Evolutionary conservation across 30 jellyfish, hydroid and myxozoan genomes (phyloP).

Genomic region (Chrysaora quinquecirrha): DNA sequence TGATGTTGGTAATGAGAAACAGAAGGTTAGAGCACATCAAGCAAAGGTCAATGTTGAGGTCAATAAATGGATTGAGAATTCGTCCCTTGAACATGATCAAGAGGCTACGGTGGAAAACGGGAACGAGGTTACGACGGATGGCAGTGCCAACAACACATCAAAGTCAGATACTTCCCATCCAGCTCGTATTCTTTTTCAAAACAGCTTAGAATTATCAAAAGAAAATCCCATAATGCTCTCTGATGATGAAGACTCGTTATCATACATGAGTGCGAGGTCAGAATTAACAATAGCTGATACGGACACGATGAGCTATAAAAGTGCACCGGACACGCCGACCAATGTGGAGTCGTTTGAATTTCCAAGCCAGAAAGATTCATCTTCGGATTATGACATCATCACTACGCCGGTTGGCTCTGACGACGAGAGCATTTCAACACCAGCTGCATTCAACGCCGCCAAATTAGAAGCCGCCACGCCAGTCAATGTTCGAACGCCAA

Average conservation of each 20-base stretch:
- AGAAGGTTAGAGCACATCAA: no score
- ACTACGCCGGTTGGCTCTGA: slow-evolving; percentile 80
- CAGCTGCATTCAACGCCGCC: neutral
- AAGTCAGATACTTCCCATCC: no score
- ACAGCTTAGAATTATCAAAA: slow-evolving; percentile 73
- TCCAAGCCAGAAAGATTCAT: slow-evolving; percentile 34
- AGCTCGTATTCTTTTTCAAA: slow-evolving; percentile 22
- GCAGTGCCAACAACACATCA: no score
- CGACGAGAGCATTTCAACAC: slow-evolving; percentile 32
- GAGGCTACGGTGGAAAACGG: neutral
- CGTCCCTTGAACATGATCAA: neutral
- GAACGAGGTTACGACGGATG: neutral
- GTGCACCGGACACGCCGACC: slow-evolving; percentile 76
- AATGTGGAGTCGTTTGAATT: slow-evolving; percentile 27
- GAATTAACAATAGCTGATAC: slow-evolving; percentile 73
- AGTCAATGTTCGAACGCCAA: slow-evolving; percentile 32
- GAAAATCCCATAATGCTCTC: slow-evolving; percentile 67
- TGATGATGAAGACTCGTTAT: slow-evolving; percentile 77
- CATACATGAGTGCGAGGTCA: slow-evolving; percentile 92
- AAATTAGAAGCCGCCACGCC: slow-evolving; percentile 8
- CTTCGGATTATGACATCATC: slow-evolving; percentile 65
- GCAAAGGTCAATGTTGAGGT: no score
- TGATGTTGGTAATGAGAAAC: no score
- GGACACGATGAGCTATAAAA: slow-evolving; percentile 51
- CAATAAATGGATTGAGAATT: slow-evolving; percentile 54